Evolutionary conservation across 2,797 vertebrate genomes (phyloP), one percentile per base, ranked within the genome.

Genomic region (Eulemur albifrons): DNA sequence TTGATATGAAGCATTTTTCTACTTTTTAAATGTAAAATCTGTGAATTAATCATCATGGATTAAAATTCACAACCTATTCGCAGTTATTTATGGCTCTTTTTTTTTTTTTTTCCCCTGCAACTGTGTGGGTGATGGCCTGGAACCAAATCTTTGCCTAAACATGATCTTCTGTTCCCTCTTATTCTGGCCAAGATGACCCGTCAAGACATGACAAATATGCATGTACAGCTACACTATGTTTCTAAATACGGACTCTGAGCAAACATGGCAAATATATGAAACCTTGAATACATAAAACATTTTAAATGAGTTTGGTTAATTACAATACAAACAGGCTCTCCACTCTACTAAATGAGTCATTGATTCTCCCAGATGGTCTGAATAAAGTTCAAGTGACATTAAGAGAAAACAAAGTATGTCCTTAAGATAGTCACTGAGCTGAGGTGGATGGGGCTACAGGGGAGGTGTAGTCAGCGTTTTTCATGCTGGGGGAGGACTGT

Each of bases 71-170:
- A 93, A 59, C 38, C 61, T 86, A 73, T 87, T 65, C 52, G 11
- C 85, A 63, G 38, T 93, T 89, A 73, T 54, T 93, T 92, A 21
- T 59, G 45, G 52, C 12, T 84, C 69, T 79, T 35, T 50, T 48
- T 52, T 79, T 48, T 45, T 79, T 17, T n/a, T 57, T 43, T 43
- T 43, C 1, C 40, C 43, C 20, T 92, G 35, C n/a, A 77, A 79
- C 20, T 27, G 21, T 89, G 25, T 70, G 30, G 32, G 30, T 77
- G 72, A 81, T 43, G 43, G 48, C 93, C 69, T 40, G 61, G 76
- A 95, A 77, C 54, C 52, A 95, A 93, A 76, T 63, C 90, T 88
- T 69, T 95, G 84, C 84, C 92, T 94, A 69, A 94, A 96, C 90
- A 96, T 27, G 52, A 63, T 75, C 50, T 50, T 12, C 63, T 92